Evolutionary conservation across 53 echinoderm and acorn worm species (phyloP), one percentile per base, ranked within the genome.

Genomic region (Stichopus horrens): DNA sequence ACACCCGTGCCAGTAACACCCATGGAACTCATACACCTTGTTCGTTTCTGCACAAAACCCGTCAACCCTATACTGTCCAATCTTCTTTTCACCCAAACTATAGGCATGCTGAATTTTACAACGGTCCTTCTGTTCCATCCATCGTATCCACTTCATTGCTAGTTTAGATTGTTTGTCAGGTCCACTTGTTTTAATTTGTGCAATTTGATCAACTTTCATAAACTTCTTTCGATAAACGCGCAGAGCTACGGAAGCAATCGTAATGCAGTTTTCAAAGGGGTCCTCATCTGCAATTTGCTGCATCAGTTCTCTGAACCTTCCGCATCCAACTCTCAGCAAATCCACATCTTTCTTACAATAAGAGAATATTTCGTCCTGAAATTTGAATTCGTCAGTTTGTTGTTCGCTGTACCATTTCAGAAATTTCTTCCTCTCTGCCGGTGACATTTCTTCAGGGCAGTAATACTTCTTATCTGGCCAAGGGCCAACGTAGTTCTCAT

Each of bases 181-280:
- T 8, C 74, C 73, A 55, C 78, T 20, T 16, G 51, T 37, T 65
- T 75, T 85, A 5, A 91, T 20, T 2, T 75, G 53, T 4, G 74
- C 87, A 0, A 91, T 91, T 7, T 87, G 79, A 37, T 87, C 56
- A 11, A 55, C 23, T 7, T 55, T 5, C 21, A 91, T 16, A 71
- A 91, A 91, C 8, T 55, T 79, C 7, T 73, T 78, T 21, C 87
- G 55, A 73, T 54, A 91, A 16, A 91, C 87, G 4, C 21, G 58
- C 55, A 79, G 19, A 11, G 87, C 78, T 5, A 90, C 90, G 8
- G 88, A 88, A 1, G 95, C 93, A 53, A 93, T 95, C 8, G 93
- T 94, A 23, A 94, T 84, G 59, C 75, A 84, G 5, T 74, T 63
- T 55, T 86, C 37, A 66, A 94, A 93, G 4, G 93, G 95, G 54